These are phyloP conservation scores for Cossypha dichroa DNA, from an alignment of 2,797 vertebrate genomes.

Conservation along the genomic window DNA sequence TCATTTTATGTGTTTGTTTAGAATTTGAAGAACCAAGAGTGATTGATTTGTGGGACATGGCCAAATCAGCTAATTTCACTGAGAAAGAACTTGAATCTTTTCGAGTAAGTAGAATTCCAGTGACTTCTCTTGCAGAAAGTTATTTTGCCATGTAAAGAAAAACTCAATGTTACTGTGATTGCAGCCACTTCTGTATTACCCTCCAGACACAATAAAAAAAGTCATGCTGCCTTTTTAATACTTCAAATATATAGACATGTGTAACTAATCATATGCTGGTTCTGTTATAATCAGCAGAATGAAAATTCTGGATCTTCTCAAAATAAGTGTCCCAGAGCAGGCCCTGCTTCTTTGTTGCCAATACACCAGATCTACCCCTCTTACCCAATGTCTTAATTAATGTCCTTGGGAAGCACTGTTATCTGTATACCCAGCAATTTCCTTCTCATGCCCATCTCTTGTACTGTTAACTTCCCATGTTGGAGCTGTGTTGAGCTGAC, in stretches of 20 bases:
- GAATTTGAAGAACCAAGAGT: slow-evolving; percentile 95
- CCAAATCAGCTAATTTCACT: slow-evolving; percentile 88
- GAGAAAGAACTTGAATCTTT: slow-evolving; percentile 91
- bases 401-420: neutral
- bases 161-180: rapidly evolving
- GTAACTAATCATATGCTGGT: neutral
- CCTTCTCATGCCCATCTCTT: neutral
- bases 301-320: neutral
- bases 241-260: neutral
- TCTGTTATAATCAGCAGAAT: neutral
- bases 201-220: neutral
- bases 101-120: slow-evolving; percentile 77
- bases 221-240: neutral
- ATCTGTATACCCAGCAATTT: neutral
- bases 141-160: neutral
- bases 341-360: neutral
- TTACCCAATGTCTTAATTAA: neutral
- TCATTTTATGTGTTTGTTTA: slow-evolving; percentile 32
- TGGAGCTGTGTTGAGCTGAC: neutral
- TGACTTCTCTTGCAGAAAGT: neutral
- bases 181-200: neutral
- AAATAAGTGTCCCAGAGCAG: neutral
- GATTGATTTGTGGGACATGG: slow-evolving; percentile 95
- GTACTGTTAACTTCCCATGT: neutral
- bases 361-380: neutral